Evolutionary conservation across 2,888 invertebrate species (phyloP).

Genomic region (Dione vanillae): DNA sequence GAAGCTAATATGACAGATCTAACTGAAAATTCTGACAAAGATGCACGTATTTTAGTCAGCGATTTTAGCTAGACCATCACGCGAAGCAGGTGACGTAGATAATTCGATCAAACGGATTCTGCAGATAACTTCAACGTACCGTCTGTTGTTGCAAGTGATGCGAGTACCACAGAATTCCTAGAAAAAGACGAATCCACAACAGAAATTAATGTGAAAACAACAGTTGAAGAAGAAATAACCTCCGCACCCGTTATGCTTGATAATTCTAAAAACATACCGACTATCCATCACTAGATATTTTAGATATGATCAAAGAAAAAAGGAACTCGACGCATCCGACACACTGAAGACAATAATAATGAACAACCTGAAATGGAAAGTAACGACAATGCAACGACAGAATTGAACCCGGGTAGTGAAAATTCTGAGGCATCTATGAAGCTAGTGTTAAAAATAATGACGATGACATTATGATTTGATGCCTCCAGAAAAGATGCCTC

Average conservation of each 20-base stretch:
- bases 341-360: slow-evolving; percentile 10
- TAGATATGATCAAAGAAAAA: slow-evolving; percentile 40
- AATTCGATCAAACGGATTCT: not conserved
- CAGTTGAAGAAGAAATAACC: slow-evolving; percentile 23
- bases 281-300: slow-evolving; percentile 36
- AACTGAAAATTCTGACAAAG: slow-evolving; percentile 30
- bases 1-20: slow-evolving; percentile 17
- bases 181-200: slow-evolving; percentile 33
- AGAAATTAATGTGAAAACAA: slow-evolving; percentile 20
- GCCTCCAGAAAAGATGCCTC: slow-evolving; percentile 36
- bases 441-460: slow-evolving; percentile 22
- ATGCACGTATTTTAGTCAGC: slow-evolving; percentile 25
- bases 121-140: slow-evolving; percentile 5
- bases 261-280: slow-evolving; percentile 37
- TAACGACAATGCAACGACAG: slow-evolving; percentile 16
- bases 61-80: slow-evolving; percentile 38
- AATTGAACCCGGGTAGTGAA: slow-evolving; percentile 20
- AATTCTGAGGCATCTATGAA: slow-evolving; percentile 16
- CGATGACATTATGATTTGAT: slow-evolving; percentile 36
- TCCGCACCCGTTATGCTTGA: slow-evolving; percentile 27
- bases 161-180: slow-evolving; percentile 39
- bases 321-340: slow-evolving; percentile 30
- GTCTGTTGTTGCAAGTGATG: not conserved
- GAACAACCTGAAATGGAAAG: slow-evolving; percentile 5
- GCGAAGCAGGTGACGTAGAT: slow-evolving; percentile 31